Evolutionary conservation across 2,797 vertebrate genomes (phyloP).

Genomic region (Simalia tracyae): DNA sequence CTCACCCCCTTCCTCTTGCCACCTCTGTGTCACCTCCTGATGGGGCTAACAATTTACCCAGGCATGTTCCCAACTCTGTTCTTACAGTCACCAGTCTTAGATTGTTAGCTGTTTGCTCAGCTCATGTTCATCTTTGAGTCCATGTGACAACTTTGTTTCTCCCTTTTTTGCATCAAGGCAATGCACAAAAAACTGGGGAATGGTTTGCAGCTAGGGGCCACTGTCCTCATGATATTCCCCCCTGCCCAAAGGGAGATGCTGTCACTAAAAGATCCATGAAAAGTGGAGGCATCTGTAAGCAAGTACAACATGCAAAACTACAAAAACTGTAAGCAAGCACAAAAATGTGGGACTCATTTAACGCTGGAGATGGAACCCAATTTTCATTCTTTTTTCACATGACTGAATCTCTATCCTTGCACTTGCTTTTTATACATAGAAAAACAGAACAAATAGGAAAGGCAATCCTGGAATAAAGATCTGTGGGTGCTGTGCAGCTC

Average conservation of each 20-base stretch:
- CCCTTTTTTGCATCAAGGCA: not conserved
- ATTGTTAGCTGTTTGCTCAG: not conserved
- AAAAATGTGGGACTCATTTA: not conserved
- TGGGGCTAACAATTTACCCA: not conserved
- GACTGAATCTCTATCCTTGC: not conserved
- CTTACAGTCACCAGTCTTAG: not conserved
- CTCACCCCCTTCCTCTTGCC: not conserved
- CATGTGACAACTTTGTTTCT: not conserved
- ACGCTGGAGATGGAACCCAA: not conserved
- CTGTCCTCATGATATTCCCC: not conserved
- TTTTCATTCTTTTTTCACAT: not conserved
- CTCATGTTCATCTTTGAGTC: not conserved
- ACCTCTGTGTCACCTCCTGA: not conserved
- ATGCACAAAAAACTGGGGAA: not conserved
- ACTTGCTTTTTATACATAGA: not conserved
- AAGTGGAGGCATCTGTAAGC: not conserved
- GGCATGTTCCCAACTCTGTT: not conserved
- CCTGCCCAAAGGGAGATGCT: not conserved
- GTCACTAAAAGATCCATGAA: not conserved
- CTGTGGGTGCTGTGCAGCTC: conserved; percentile 41
- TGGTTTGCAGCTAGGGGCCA: not conserved
- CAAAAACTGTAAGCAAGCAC: not conserved
- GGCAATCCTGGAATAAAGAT: conserved; percentile 24
- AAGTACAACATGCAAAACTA: not conserved
- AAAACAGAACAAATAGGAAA: not conserved